phyloP scores from a whole-genome alignment of 2,113 vertebrate genomes.

The Mohoua ochrocephala region DNA sequence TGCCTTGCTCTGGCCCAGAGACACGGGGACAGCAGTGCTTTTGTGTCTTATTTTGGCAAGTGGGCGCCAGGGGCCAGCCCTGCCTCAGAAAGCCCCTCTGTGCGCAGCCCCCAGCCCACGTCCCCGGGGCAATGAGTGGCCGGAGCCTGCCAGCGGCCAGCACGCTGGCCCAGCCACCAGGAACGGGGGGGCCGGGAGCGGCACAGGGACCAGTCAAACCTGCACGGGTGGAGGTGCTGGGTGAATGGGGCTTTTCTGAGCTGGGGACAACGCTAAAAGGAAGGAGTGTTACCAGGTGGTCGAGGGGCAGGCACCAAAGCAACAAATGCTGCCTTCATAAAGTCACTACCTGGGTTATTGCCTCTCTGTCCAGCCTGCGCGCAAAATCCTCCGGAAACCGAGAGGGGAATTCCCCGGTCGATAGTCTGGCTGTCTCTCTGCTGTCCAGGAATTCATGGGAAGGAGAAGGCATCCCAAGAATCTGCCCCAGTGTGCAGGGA shows the following conservation, averaged over 20 bases:
- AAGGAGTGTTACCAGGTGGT: constrained; percentile 46
- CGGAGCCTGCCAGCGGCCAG: fast-evolving
- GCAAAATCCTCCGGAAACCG: background rate
- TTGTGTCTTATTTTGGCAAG: background rate
- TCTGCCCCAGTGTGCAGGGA: constrained; percentile 6
- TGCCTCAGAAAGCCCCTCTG: background rate
- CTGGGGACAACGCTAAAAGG: background rate
- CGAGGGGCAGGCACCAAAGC: background rate
- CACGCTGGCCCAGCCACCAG: background rate
- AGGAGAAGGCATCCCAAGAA: constrained; percentile 46
- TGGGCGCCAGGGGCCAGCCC: fast-evolving
- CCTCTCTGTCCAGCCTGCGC: background rate
- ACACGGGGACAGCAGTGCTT: background rate
- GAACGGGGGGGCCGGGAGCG: background rate
- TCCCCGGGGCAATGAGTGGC: background rate
- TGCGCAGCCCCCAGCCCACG: background rate
- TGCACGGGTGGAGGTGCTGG: background rate
- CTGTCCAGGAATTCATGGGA: constrained; percentile 56
- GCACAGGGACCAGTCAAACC: background rate
- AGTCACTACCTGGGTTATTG: background rate
- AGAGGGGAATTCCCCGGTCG: constrained; percentile 10
- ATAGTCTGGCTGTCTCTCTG: constrained; percentile 26
- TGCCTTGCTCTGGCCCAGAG: background rate
- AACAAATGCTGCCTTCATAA: constrained; percentile 45
- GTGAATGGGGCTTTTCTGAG: constrained; percentile 54